phyloP scores from a whole-genome alignment of 2,797 vertebrate genomes.

The Alectoris magna region DNA sequence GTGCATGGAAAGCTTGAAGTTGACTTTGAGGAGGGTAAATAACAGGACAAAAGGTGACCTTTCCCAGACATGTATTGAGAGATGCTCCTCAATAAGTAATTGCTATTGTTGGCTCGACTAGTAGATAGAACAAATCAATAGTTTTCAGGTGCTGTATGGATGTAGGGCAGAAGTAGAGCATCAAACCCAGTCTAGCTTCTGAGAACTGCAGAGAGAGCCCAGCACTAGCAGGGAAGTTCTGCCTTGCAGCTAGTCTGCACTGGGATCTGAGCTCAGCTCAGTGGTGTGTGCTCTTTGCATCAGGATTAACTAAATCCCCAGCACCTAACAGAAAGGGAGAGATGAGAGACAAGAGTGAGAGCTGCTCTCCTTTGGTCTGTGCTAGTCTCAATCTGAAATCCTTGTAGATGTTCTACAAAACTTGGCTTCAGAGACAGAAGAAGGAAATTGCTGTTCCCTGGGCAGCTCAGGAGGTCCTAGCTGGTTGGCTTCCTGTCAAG shows the following conservation, averaged over 20 bases:
- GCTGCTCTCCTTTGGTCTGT: accelerated
- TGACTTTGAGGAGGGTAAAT: background rate
- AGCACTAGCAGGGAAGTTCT: background rate
- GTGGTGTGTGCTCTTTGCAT: accelerated
- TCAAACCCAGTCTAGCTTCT: background rate
- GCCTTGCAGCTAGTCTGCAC: background rate
- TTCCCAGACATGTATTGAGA: accelerated
- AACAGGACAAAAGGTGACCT: background rate
- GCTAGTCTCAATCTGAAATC: background rate
- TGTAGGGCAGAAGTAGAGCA: accelerated
- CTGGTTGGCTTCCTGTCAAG: background rate
- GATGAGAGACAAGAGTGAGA: accelerated
- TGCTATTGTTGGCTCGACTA: background rate
- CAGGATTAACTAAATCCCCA: accelerated
- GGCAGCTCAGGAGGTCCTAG: background rate
- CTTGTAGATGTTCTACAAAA: accelerated
- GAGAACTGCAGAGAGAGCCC: accelerated
- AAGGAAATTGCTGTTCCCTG: background rate
- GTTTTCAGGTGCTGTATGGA: accelerated
- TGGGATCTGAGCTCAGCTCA: background rate
- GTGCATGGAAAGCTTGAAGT: background rate
- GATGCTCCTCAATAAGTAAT: background rate
- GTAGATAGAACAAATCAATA: background rate
- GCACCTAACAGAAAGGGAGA: background rate
- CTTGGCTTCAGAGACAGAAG: background rate